These are phyloP conservation scores for Cyprinodon tularosa DNA, from an alignment of 2,113 vertebrate genomes.

Conservation along the genomic window DNA sequence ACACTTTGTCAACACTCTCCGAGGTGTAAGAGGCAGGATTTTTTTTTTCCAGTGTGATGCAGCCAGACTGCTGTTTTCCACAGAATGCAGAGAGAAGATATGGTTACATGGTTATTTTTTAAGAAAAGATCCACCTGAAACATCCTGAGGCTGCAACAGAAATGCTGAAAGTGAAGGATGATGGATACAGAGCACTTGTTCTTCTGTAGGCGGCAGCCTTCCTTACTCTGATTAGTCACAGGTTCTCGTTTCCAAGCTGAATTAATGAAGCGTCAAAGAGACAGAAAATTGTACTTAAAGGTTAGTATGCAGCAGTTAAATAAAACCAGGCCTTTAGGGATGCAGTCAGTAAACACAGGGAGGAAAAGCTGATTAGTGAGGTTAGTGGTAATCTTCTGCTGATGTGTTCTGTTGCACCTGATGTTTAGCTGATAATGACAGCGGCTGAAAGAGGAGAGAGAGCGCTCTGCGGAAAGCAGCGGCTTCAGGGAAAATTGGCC, in stretches of 20 bases:
- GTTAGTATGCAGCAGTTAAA: conserved; percentile 8
- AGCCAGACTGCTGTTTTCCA: neutral
- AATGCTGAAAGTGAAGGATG: neutral
- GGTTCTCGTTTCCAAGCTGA: conserved; percentile 19
- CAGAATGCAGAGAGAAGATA: neutral
- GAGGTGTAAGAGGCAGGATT: conserved; percentile 4
- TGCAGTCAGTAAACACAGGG: neutral
- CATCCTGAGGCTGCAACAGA: neutral
- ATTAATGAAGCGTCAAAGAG: conserved; percentile 19
- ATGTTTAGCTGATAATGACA: too few species aligned
- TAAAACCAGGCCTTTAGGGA: conserved; percentile 16
- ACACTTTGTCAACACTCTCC: conserved; percentile 10
- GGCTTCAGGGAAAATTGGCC: too few species aligned
- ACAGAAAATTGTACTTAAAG: conserved; percentile 30
- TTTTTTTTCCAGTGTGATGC: neutral
- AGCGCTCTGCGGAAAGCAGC: too few species aligned
- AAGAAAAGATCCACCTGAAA: neutral
- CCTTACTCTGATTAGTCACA: conserved; percentile 30
- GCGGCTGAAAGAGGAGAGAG: too few species aligned
- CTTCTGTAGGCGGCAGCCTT: conserved; percentile 14
- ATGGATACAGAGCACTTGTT: neutral
- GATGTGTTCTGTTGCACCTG: too few species aligned
- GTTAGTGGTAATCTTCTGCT: too few species aligned
- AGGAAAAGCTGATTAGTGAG: neutral
- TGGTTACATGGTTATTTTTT: neutral